Conservation (phyloP, 2,113 vertebrate species). For the Strix uralensis region DNA sequence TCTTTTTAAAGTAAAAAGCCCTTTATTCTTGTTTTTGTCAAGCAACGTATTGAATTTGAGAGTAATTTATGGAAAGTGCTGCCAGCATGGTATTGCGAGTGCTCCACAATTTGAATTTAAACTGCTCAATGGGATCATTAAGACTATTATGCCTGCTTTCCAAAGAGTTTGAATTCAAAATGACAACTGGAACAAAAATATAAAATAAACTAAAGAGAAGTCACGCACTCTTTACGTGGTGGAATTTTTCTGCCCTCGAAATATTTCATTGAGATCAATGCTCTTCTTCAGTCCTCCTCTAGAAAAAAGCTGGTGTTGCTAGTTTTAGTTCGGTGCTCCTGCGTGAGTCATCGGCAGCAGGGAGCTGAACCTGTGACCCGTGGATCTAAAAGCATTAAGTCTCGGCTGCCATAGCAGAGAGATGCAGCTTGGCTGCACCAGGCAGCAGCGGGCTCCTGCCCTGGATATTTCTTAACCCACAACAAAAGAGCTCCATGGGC, state of each 20-base stretch:
- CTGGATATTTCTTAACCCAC: not conserved
- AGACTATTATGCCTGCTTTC: slow-evolving; percentile 81
- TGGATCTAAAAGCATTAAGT: slow-evolving; percentile 4
- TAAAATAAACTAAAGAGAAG: slow-evolving; percentile 62
- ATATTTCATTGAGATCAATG: slow-evolving; percentile 62
- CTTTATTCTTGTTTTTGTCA: slow-evolving; percentile 64
- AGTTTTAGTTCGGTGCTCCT: slow-evolving; percentile 31
- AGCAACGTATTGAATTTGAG: slow-evolving; percentile 74
- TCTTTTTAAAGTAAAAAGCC: slow-evolving; percentile 55
- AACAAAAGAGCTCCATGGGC: not conserved
- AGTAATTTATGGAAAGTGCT: slow-evolving; percentile 80
- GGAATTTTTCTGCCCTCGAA: slow-evolving; percentile 66
- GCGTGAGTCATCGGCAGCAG: slow-evolving; percentile 39
- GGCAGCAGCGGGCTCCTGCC: not conserved
- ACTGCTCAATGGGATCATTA: slow-evolving; percentile 81
- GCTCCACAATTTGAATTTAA: slow-evolving; percentile 83
- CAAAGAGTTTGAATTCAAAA: slow-evolving; percentile 75
- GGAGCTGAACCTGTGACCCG: slow-evolving; percentile 48
- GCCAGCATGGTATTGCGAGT: slow-evolving; percentile 73
- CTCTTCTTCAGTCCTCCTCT: slow-evolving; percentile 35
- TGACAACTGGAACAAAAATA: slow-evolving; percentile 74
- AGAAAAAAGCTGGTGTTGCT: slow-evolving; percentile 56
- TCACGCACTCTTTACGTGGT: slow-evolving; percentile 58
- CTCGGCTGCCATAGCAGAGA: not conserved
- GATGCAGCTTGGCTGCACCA: not conserved